Base-by-base conservation (phyloP, 1,140 invertebrate species). In the Habropoda laboriosa region DNA sequence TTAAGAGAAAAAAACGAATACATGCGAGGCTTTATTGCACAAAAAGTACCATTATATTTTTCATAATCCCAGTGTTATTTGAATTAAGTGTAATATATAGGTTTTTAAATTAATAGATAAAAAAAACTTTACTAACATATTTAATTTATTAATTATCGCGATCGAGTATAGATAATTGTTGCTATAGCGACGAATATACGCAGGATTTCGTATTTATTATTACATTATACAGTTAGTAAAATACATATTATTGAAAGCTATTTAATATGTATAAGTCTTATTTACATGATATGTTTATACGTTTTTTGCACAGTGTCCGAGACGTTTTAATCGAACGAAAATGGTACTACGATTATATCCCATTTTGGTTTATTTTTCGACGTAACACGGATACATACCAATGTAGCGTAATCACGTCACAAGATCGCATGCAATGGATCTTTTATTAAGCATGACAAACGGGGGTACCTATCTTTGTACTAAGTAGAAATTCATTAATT, bases 41-140 rank as follows among this genome's bases (percentile, higher is more conserved):
- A 91, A 82, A n/a, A 83, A 87, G 86, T 92, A 92, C 89, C 90
- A 92, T 92, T 92, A 92, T 92, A 92, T 92, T 93, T 93, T 92
- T 92, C 89, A 93, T 92, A 93, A 91, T 73, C 86, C 89, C 85
- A 85, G 88, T 92, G 88, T 90, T 91, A 90, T 90, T 87, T 85
- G 74, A 88, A 86, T 83, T 86, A 87, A 79, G 68, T 88, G 84
- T 91, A 89, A 86, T 87, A 83, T 78, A 78, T 88, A 89, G 71
- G 81, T 71, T 79, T 79, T 83, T 81, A 83, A 82, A 70, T 79
- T 83, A 82, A 81, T 72, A 68, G 74, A 79, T 77, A 49, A 82
- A 83, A 57, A 49, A 82, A 83, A 57, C 35, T 83, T 77, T 81
- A 87, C 68, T 85, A 84, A 84, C 86, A 75, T 89, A 90, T 89